Percentiles rank a stretch among this genome's conserved stretches.
phyloP scores from a whole-genome alignment of 2,113 vertebrate genomes.

The Pitta sordida region DNA sequence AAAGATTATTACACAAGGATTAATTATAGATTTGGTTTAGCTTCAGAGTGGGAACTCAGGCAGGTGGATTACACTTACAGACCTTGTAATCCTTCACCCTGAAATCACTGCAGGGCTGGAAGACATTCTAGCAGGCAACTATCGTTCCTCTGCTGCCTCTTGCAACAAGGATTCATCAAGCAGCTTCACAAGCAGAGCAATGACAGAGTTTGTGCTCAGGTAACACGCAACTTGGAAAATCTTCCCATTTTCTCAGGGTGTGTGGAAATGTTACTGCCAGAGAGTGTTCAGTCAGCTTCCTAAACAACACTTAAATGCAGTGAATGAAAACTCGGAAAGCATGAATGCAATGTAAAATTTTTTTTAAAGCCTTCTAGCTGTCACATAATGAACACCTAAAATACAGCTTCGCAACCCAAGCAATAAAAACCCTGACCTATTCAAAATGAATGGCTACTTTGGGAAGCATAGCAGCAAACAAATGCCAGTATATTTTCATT shows the following conservation, averaged over 20 bases:
- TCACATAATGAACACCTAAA: not conserved
- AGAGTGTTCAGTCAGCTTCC: not conserved
- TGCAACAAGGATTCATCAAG: not conserved
- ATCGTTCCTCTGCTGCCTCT: not conserved
- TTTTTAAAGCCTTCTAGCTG: fast-evolving
- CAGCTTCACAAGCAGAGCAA: not conserved
- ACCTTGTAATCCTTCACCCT: not conserved
- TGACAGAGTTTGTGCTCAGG: not conserved
- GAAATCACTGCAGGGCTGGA: not conserved
- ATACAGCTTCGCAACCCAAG: not conserved
- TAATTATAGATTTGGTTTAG: not conserved
- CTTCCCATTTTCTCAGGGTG: not conserved
- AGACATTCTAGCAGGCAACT: not conserved
- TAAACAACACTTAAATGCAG: not conserved
- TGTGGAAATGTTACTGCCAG: not conserved
- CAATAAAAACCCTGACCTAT: not conserved
- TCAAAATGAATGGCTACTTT: not conserved
- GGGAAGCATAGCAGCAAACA: not conserved
- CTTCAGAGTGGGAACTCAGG: not conserved
- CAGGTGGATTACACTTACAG: not conserved
- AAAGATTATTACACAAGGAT: not conserved
- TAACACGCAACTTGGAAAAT: not conserved
- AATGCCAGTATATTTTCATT: not conserved
- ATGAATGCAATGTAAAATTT: not conserved
- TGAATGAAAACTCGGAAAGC: not conserved